phyloP scores from a whole-genome alignment of 1,140 invertebrate species.

The Bombus pascuorum region DNA sequence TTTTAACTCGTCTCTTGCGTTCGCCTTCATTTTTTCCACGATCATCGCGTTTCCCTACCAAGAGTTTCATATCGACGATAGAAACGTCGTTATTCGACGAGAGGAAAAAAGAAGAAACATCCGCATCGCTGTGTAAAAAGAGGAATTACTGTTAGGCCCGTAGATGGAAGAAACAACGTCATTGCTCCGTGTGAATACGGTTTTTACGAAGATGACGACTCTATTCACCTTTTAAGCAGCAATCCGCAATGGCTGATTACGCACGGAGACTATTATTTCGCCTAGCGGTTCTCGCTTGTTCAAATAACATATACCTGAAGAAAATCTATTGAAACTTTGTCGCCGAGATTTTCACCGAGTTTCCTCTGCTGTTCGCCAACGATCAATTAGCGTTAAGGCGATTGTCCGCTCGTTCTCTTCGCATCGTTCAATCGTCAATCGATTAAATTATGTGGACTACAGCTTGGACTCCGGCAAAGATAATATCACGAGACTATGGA shows the following conservation, averaged over 20 bases:
- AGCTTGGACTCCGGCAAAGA: neutral
- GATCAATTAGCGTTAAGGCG: constrained; percentile 28
- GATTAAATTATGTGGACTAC: neutral
- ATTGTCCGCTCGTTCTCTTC: neutral
- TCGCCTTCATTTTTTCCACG: neutral
- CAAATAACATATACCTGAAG: neutral
- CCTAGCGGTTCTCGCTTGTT: neutral
- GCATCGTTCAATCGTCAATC: no score
- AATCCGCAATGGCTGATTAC: constrained; percentile 34
- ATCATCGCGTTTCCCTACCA: neutral
- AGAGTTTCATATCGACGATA: constrained; percentile 39
- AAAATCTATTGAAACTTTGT: constrained; percentile 10
- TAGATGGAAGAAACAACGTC: constrained; percentile 52
- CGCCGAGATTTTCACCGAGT: neutral
- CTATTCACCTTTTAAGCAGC: constrained; percentile 52
- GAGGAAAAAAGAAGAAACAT: constrained; percentile 32
- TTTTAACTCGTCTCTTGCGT: no score
- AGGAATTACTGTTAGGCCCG: constrained; percentile 52
- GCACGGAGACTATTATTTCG: constrained; percentile 14
- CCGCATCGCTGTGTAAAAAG: constrained; percentile 25
- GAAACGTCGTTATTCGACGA: constrained; percentile 34
- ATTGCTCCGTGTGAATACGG: constrained; percentile 54
- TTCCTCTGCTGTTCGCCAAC: neutral
- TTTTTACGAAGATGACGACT: constrained; percentile 57
- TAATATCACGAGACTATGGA: no score